phyloP scores from a whole-genome alignment of 2,888 invertebrate species.

The Sarcophaga rosellei region DNA sequence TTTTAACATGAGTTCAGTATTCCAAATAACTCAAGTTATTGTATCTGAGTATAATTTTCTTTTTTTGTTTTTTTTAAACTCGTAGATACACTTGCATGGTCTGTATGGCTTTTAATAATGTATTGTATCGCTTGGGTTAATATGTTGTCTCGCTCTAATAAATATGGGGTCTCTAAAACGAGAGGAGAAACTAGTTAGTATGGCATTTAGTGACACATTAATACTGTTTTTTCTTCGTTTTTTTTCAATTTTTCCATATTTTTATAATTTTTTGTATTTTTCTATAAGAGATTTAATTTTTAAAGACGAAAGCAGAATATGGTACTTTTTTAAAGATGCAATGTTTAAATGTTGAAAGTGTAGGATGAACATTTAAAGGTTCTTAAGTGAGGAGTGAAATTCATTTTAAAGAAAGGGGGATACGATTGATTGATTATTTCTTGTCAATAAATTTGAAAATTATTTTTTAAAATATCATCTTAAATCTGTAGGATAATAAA shows the following conservation, averaged over 20 bases:
- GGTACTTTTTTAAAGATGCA: conserved; percentile 27
- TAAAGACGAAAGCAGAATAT: conserved; percentile 15
- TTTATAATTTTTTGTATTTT: conserved; percentile 2
- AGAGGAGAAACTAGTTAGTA: conserved; percentile 64
- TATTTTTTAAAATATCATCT: no score
- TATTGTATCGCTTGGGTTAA: conserved; percentile 44
- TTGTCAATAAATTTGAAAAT: no score
- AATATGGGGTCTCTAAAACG: conserved; percentile 57
- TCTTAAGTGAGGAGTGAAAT: not conserved
- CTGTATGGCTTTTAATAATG: conserved; percentile 36
- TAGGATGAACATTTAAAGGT: not conserved
- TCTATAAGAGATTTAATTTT: conserved; percentile 24
- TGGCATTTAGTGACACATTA: conserved; percentile 68
- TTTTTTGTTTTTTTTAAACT: not conserved
- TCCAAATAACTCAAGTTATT: conserved; percentile 17
- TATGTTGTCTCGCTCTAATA: conserved; percentile 68
- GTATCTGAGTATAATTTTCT: conserved; percentile 18
- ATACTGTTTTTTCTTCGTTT: conserved; percentile 40
- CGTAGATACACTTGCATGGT: not conserved
- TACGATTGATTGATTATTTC: conserved; percentile 10
- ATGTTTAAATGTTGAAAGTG: conserved; percentile 2
- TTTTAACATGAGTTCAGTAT: conserved; percentile 19
- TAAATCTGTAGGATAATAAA: no score
- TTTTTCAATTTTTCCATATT: not conserved
- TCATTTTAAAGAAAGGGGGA: not conserved